These are phyloP conservation scores for Campoplex capitator DNA, from an alignment of 2,888 invertebrate genomes.

Conservation along the genomic window DNA sequence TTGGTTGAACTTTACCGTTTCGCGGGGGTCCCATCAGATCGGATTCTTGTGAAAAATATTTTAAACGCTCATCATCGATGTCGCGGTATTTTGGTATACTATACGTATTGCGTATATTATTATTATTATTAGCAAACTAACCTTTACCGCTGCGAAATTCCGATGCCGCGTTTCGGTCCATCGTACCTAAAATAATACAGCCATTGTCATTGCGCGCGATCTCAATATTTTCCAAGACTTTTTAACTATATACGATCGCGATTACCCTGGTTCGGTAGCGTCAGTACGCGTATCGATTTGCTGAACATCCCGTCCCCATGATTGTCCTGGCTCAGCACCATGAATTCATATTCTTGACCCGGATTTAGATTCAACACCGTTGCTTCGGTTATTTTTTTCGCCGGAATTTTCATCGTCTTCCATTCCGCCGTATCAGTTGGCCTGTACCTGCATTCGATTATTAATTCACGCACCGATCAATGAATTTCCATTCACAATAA, in stretches of 20 bases:
- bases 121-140: constrained; percentile 43
- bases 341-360: constrained; percentile 94
- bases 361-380: constrained; percentile 92
- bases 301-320: constrained; percentile 96
- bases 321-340: constrained; percentile 94
- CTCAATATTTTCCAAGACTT: too few relatives aligned
- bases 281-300: constrained; percentile 91
- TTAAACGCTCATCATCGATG: not conserved
- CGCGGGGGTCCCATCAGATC: constrained; percentile 87
- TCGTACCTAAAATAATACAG: constrained; percentile 68
- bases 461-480: too few relatives aligned
- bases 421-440: constrained; percentile 91
- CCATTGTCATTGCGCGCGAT: not conserved
- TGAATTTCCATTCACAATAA: too few relatives aligned
- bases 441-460: constrained; percentile 86
- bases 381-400: constrained; percentile 90
- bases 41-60: constrained; percentile 69
- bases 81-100: too few relatives aligned
- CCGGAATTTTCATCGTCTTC: constrained; percentile 92
- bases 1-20: constrained; percentile 90
- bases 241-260: not conserved
- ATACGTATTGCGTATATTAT: not conserved
- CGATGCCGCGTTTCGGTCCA: constrained; percentile 78
- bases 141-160: constrained; percentile 79
- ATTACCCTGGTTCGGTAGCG: constrained; percentile 85